Evolutionary conservation across 2,888 invertebrate species (phyloP).

Genomic region (Myopa tessellatipennis): DNA sequence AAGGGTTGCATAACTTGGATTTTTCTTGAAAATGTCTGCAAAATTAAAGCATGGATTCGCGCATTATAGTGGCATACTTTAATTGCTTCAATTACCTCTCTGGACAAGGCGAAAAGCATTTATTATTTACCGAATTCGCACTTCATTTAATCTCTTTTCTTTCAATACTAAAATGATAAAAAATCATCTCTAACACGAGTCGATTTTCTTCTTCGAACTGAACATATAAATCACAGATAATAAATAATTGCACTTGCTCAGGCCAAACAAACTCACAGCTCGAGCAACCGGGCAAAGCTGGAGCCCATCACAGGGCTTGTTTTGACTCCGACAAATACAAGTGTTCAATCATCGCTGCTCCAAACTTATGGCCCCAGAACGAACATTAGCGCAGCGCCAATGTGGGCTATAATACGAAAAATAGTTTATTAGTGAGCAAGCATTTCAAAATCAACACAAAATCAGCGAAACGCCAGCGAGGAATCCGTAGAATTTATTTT

Average conservation of each 20-base stretch:
- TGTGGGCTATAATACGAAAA: constrained; percentile 25
- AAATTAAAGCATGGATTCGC: too few relatives aligned
- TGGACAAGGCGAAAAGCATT: too few relatives aligned
- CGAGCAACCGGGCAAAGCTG: background rate
- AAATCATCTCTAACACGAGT: too few relatives aligned
- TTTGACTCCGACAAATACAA: background rate
- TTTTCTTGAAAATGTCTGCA: too few relatives aligned
- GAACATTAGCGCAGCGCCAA: background rate
- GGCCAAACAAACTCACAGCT: background rate
- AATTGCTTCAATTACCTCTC: too few relatives aligned
- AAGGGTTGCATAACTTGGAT: too few relatives aligned
- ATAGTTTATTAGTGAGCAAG: constrained; percentile 20
- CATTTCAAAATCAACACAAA: constrained; percentile 9
- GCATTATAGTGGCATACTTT: too few relatives aligned
- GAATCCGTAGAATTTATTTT: constrained; percentile 12
- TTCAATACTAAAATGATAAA: too few relatives aligned
- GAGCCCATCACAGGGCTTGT: background rate
- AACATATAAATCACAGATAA: too few relatives aligned
- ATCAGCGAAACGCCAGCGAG: background rate
- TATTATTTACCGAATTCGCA: too few relatives aligned
- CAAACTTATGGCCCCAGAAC: constrained; percentile 17
- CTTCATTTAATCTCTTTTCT: too few relatives aligned
- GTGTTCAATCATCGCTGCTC: constrained; percentile 14
- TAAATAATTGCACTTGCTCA: background rate
- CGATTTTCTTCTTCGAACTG: too few relatives aligned